Evolutionary conservation across 2,113 vertebrate species (phyloP).

Genomic region (Hylia prasina): DNA sequence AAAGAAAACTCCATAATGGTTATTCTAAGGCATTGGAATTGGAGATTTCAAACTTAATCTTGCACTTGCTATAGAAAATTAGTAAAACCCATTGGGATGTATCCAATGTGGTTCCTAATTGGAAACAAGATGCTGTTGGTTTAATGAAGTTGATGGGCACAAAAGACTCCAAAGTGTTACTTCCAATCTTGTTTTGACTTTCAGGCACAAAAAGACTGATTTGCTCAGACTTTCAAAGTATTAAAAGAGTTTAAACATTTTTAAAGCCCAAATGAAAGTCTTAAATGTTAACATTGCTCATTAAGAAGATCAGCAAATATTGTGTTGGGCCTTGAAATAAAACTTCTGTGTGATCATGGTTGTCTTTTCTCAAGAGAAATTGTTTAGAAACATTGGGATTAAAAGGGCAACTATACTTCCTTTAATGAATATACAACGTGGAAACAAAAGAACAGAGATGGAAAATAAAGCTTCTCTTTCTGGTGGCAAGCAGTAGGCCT

Average conservation of each 20-base stretch:
- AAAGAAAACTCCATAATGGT: neutral
- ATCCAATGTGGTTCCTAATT: neutral
- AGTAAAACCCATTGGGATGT: neutral
- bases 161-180: neutral
- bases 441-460: neutral
- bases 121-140: neutral
- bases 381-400: neutral
- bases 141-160: neutral
- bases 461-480: neutral
- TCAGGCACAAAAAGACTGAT: neutral
- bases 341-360: too few relatives aligned
- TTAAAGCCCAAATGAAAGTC: neutral
- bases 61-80: neutral
- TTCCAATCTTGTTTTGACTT: neutral
- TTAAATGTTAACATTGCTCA: rapidly evolving
- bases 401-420: neutral
- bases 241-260: neutral
- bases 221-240: neutral
- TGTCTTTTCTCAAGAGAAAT: neutral
- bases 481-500: neutral
- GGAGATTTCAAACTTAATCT: neutral
- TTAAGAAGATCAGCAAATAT: neutral
- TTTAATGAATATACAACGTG: neutral
- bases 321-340: neutral
- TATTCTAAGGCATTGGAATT: neutral